A percentile compares a stretch with the other conserved stretches of the same genome.
phyloP scores from a whole-genome alignment of 2,113 vertebrate genomes.

The Lota lota region DNA sequence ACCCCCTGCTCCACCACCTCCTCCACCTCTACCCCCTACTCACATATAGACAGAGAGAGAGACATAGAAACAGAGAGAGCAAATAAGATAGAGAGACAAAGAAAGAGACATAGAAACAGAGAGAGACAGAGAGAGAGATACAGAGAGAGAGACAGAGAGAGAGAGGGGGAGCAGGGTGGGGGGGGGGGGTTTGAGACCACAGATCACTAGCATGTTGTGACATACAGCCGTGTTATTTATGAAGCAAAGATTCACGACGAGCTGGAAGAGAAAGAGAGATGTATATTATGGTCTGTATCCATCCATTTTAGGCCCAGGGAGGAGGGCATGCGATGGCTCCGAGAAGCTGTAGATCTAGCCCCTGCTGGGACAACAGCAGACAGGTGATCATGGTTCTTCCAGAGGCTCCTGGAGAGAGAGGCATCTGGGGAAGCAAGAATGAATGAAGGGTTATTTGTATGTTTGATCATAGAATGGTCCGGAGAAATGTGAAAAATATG shows the following conservation, averaged over 20 bases:
- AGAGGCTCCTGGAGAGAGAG: constrained; percentile 27
- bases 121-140: too few relatives aligned
- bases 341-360: constrained; percentile 65
- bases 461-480: too few relatives aligned
- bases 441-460: too few relatives aligned
- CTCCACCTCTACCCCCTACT: too few relatives aligned
- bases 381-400: constrained; percentile 58
- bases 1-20: too few relatives aligned
- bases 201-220: constrained; percentile 19
- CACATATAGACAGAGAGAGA: too few relatives aligned
- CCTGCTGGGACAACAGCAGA: constrained; percentile 52
- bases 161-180: too few relatives aligned
- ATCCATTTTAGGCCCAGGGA: constrained; percentile 57
- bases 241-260: neutral
- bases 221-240: constrained; percentile 38
- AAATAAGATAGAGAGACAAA: too few relatives aligned
- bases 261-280: constrained; percentile 27
- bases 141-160: too few relatives aligned
- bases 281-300: constrained; percentile 31
- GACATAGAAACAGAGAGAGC: too few relatives aligned
- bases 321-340: constrained; percentile 60
- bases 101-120: too few relatives aligned
- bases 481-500: too few relatives aligned
- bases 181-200: neutral
- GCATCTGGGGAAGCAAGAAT: constrained; percentile 4